Evolutionary conservation across 2,888 invertebrate genomes (phyloP), one percentile per base, ranked within the genome.

Genomic region (Melanotus villosus): DNA sequence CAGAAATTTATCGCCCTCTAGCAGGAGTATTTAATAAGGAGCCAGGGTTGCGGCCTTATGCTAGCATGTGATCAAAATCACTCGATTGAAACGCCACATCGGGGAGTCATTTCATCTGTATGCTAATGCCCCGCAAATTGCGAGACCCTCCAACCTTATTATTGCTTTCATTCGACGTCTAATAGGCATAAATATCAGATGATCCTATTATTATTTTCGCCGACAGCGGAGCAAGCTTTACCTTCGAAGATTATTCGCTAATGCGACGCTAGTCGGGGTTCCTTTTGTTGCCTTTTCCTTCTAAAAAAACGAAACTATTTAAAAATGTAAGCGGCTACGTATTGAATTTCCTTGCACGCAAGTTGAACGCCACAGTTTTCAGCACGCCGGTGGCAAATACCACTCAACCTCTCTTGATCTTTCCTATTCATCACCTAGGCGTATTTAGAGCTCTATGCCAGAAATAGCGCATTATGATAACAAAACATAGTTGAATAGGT

Each of bases 41-140:
- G 47, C 45, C 10, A 12, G 47, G 41, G 36, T 18, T 57, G 56
- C 58, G 12, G 45, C 65, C 65, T 64, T 56, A 69, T 69, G 69
- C 38, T 60, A 50, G 66, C 70, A 52, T 66, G 65, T 66, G 70
- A 70, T 70, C 70, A 70, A 63, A 69, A 70, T 70, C 70, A 66
- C 65, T 63, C 57, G 50, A 70, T 70, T 62, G 70, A 70, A 68
- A 63, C 63, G 45, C 65, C 66, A 57, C 70, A 50, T 70, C 63
- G 66, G 72, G 69, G 72, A 72, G 69, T 62, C 70, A 67, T 75
- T 72, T 71, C 75, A 75, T 75, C 72, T 75, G 73, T 75, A 75
- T 75, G 75, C 72, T 73, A 75, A 75, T 75, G 65, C 70, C 54
- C 65, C 68, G 65, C 69, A 75, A 75, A 75, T 75, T 74, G 68